These are phyloP conservation scores for Acrocephalus scirpaceus DNA, from an alignment of 2,797 vertebrate species.

Conservation along the genomic window DNA sequence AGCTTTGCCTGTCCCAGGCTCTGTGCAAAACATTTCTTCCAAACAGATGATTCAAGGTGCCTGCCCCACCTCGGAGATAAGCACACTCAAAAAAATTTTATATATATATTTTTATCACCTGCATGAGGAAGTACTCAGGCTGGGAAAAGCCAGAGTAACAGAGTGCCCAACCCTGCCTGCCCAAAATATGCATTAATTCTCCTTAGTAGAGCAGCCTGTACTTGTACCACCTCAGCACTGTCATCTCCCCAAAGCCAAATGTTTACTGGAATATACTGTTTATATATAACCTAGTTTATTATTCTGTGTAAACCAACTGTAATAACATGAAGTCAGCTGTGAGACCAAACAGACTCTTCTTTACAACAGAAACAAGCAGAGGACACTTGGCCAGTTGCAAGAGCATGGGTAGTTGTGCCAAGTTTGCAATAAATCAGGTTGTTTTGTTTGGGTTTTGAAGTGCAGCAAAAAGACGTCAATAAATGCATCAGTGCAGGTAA, in stretches of 20 bases:
- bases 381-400: background rate
- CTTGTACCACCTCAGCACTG: background rate
- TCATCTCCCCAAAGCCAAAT: background rate
- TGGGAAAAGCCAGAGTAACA: background rate
- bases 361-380: background rate
- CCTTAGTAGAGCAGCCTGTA: background rate
- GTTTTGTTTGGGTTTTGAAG: background rate
- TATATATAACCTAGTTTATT: background rate
- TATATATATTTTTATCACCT: background rate
- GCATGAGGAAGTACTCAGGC: background rate
- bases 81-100: background rate
- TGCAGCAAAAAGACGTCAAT: background rate
- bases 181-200: background rate
- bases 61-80: background rate
- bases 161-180: background rate
- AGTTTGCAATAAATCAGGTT: background rate
- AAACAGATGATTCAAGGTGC: background rate
- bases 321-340: background rate
- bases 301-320: background rate
- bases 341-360: background rate
- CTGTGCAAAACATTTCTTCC: background rate
- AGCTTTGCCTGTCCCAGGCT: background rate
- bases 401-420: background rate
- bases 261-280: background rate
- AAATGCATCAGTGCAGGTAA: background rate